Conservation (phyloP, 2,888 invertebrate genomes). For the Mongoloraphidia duomilia region DNA sequence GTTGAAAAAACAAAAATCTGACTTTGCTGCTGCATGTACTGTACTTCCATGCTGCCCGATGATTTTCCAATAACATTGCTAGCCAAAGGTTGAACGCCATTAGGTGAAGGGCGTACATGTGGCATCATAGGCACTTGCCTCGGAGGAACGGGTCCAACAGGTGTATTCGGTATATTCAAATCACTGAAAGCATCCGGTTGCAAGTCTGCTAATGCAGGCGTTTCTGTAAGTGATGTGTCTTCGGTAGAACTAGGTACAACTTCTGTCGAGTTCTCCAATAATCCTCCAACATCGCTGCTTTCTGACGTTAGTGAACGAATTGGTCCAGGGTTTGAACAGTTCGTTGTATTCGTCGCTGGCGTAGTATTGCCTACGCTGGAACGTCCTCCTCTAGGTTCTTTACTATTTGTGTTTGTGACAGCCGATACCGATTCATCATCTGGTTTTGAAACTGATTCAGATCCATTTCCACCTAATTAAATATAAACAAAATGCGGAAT, state of each 20-base stretch:
- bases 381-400: too few species aligned
- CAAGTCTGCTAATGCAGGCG: slow-evolving; percentile 18
- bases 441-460: neutral
- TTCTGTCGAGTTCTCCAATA: too few species aligned
- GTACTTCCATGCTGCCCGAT: slow-evolving; percentile 68
- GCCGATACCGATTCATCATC: too few species aligned
- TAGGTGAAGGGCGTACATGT: slow-evolving; percentile 32
- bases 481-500: neutral
- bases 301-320: too few species aligned
- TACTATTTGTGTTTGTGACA: too few species aligned
- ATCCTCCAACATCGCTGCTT: too few species aligned
- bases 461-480: neutral
- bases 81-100: slow-evolving; percentile 56
- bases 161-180: slow-evolving; percentile 15
- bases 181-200: slow-evolving; percentile 25
- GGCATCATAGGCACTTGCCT: slow-evolving; percentile 19
- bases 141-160: slow-evolving; percentile 15
- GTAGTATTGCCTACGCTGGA: too few species aligned
- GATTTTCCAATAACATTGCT: slow-evolving; percentile 64
- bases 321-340: too few species aligned
- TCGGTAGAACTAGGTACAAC: slow-evolving; percentile 12
- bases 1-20: slow-evolving; percentile 98
- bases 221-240: slow-evolving; percentile 19
- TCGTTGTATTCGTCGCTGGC: too few species aligned
- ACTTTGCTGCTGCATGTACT: slow-evolving; percentile 89